Conservation (phyloP, 2,888 invertebrate species). For the Macaria notata region DNA sequence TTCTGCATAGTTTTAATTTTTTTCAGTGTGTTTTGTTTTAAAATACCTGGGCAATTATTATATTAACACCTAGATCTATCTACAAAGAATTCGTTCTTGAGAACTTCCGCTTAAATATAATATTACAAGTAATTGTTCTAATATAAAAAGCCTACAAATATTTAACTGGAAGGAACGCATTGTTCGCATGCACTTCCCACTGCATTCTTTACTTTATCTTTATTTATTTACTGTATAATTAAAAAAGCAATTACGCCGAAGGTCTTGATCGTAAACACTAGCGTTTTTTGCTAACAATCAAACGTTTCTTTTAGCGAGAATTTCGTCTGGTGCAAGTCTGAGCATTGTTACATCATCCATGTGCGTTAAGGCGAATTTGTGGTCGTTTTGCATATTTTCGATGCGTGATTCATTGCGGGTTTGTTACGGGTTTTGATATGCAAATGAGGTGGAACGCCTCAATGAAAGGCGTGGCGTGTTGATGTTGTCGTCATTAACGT, state of each 20-base stretch:
- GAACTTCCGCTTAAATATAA: too few relatives aligned
- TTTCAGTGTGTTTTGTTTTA: too few relatives aligned
- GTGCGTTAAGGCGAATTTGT: conserved; percentile 37
- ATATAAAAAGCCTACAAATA: too few relatives aligned
- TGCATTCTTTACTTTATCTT: neutral
- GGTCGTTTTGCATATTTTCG: conserved; percentile 30
- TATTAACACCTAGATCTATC: too few relatives aligned
- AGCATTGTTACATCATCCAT: conserved; percentile 67
- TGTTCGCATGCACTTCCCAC: conserved; percentile 10
- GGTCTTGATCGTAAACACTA: conserved; percentile 17
- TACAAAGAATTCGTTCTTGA: too few relatives aligned
- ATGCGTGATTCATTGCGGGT: conserved; percentile 53
- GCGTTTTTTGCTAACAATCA: conserved; percentile 46
- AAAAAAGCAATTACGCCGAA: conserved; percentile 24
- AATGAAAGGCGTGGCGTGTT: conserved; percentile 55
- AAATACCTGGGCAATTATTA: too few relatives aligned
- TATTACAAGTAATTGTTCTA: too few relatives aligned
- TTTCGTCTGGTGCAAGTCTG: conserved; percentile 68
- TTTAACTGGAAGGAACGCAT: too few relatives aligned
- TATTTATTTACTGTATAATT: conserved; percentile 8
- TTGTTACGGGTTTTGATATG: conserved; percentile 33
- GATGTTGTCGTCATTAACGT: conserved; percentile 36
- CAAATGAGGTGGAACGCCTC: conserved; percentile 41
- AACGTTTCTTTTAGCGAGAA: conserved; percentile 54
- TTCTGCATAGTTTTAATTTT: too few relatives aligned